These are phyloP conservation scores for Marronus borbonicus DNA, from an alignment of 2,888 invertebrate species.

Conservation along the genomic window DNA sequence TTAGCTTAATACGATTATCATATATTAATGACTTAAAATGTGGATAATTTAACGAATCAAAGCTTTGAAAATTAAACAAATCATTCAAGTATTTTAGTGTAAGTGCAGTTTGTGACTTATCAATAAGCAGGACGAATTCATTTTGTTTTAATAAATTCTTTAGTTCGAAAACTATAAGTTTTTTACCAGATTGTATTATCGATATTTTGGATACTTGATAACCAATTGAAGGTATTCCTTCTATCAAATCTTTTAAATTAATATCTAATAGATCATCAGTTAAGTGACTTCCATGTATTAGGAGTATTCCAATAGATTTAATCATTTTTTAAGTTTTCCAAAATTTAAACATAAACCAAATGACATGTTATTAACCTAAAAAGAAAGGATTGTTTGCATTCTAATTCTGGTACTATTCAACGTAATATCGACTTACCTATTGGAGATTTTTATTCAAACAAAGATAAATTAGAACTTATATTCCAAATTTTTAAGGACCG, in stretches of 20 bases:
- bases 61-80: conserved; percentile 19
- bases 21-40: conserved; percentile 52
- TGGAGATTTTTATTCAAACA: no score
- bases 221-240: conserved; percentile 51
- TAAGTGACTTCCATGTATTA: conserved; percentile 42
- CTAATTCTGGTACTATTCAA: no score
- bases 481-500: no score
- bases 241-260: conserved; percentile 46
- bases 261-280: conserved; percentile 39
- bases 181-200: conserved; percentile 48
- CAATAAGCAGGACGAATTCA: conserved; percentile 62
- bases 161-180: conserved; percentile 55
- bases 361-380: conserved; percentile 32
- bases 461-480: no score
- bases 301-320: conserved; percentile 46
- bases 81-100: conserved; percentile 33
- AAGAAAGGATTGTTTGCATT: neutral
- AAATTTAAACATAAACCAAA: neutral
- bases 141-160: conserved; percentile 56
- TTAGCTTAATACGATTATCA: conserved; percentile 50
- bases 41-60: conserved; percentile 20
- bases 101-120: conserved; percentile 33
- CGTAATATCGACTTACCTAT: no score
- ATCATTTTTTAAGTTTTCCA: conserved; percentile 38
- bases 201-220: conserved; percentile 55